Conservation (phyloP, 2,888 invertebrate genomes). For the Coleophora deauratella region DNA sequence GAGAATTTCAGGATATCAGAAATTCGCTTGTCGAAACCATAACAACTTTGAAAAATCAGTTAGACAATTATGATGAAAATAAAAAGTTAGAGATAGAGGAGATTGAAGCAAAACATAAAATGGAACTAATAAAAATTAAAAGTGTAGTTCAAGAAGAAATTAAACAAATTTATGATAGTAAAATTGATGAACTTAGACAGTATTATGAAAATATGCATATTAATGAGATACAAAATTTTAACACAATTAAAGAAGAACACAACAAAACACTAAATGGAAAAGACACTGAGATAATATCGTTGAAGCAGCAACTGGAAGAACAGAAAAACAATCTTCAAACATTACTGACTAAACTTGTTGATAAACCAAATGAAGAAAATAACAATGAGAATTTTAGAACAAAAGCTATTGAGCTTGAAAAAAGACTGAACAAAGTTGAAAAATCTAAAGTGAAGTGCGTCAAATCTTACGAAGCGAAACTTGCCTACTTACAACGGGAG, state of each 20-base stretch:
- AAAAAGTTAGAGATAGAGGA: slow-evolving; percentile 48
- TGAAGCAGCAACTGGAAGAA: slow-evolving; percentile 37
- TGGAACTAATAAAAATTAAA: slow-evolving; percentile 41
- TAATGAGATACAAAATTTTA: slow-evolving; percentile 26
- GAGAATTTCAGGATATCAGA: slow-evolving; percentile 42
- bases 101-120: slow-evolving; percentile 38
- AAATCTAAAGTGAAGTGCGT: slow-evolving; percentile 42
- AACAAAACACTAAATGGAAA: slow-evolving; percentile 36
- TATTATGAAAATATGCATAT: slow-evolving; percentile 36
- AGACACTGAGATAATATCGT: slow-evolving; percentile 35
- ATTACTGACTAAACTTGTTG: slow-evolving; percentile 34
- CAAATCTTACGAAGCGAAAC: slow-evolving; percentile 43
- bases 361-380: slow-evolving; percentile 29
- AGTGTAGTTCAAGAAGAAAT: slow-evolving; percentile 34
- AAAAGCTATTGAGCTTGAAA: slow-evolving; percentile 42
- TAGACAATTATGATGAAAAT: slow-evolving; percentile 36
- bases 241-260: slow-evolving; percentile 29
- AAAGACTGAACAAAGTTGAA: slow-evolving; percentile 46
- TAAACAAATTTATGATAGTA: slow-evolving; percentile 34
- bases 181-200: slow-evolving; percentile 35
- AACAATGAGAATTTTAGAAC: slow-evolving; percentile 25
- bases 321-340: slow-evolving; percentile 37
- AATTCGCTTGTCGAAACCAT: slow-evolving; percentile 38
- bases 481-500: slow-evolving; percentile 47
- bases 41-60: slow-evolving; percentile 33